Evolutionary conservation across 2,113 vertebrate species (phyloP).

Genomic region (Centrocercus urophasianus): DNA sequence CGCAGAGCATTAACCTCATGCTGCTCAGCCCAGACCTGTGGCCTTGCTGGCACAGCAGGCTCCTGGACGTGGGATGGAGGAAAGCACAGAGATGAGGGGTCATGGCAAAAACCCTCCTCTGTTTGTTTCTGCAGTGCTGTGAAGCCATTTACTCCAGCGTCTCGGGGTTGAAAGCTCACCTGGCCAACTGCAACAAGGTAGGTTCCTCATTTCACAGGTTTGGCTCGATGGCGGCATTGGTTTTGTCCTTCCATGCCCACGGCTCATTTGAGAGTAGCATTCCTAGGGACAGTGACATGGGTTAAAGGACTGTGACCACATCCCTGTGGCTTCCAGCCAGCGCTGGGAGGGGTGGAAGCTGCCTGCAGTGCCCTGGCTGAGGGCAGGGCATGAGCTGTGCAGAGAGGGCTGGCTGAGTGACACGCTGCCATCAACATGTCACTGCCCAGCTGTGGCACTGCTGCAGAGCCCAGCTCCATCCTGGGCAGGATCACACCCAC

Average conservation of each 20-base stretch:
- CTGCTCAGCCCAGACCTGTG: background rate
- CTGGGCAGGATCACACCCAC: background rate
- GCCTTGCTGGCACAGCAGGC: background rate
- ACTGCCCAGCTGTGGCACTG: fast-evolving
- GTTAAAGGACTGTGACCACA: background rate
- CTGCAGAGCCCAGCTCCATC: background rate
- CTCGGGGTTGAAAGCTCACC: slow-evolving; percentile 95
- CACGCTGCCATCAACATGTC: background rate
- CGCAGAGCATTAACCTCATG: slow-evolving; percentile 12
- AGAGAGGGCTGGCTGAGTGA: background rate
- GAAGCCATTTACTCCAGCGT: slow-evolving; percentile 98
- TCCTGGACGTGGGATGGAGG: background rate
- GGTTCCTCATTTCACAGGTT: background rate
- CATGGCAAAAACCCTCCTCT: background rate
- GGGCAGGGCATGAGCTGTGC: background rate
- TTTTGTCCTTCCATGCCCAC: background rate
- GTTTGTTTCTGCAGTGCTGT: slow-evolving; percentile 84
- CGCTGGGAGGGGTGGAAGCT: background rate
- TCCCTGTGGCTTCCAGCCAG: background rate
- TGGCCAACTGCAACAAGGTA: slow-evolving; percentile 98
- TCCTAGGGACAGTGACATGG: background rate
- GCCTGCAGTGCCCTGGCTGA: background rate
- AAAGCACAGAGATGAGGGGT: background rate
- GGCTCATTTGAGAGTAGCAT: background rate
- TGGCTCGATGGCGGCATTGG: background rate